Percentiles rank a stretch among this genome's conserved stretches.
These are phyloP conservation scores for Lypha dubia DNA, from an alignment of 2,888 invertebrate genomes.

Conservation along the genomic window DNA sequence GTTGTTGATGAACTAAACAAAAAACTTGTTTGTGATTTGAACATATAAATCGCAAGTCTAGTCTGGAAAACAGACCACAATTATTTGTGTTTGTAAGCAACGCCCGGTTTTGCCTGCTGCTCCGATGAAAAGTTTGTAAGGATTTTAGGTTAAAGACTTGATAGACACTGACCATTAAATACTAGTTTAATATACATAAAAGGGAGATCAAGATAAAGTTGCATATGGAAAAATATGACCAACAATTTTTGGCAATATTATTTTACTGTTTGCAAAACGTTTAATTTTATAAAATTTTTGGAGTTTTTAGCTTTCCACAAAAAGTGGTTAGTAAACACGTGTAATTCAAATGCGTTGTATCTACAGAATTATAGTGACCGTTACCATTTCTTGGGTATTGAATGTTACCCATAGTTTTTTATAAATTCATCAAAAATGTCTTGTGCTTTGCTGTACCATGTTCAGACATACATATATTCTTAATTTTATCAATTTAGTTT, in stretches of 20 bases:
- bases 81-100: constrained; percentile 11
- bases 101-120: constrained; percentile 3
- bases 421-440: too few species aligned
- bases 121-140: neutral
- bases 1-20: neutral
- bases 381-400: too few species aligned
- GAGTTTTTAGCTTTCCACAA: too few species aligned
- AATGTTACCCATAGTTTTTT: too few species aligned
- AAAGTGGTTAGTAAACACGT: too few species aligned
- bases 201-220: neutral
- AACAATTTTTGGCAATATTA: neutral
- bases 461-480: too few species aligned
- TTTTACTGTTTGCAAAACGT: too few species aligned
- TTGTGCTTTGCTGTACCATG: too few species aligned
- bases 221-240: neutral
- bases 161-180: neutral
- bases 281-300: too few species aligned
- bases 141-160: constrained; percentile 16
- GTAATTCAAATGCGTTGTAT: too few species aligned
- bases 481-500: too few species aligned
- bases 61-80: neutral
- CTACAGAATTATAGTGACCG: too few species aligned
- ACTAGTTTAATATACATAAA: neutral
- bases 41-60: neutral
- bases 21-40: constrained; percentile 18